Base-by-base conservation (phyloP, 2,797 vertebrate genomes). In the Poecilia velifera region DNA sequence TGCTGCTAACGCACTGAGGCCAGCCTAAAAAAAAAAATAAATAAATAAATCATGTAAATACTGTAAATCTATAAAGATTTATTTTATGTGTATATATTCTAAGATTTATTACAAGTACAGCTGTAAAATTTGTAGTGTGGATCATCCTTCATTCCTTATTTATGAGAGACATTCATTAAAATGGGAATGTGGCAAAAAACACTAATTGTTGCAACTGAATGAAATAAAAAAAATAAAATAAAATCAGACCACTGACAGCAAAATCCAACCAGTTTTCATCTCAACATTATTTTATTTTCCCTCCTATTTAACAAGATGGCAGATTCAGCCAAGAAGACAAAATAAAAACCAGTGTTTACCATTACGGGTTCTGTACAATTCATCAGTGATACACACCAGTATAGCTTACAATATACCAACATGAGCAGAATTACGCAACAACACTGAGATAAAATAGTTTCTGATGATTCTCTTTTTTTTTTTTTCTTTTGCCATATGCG, bases 281-380 rank as follows among this genome's bases (percentile, higher is more conserved):
- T 90, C 36, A 70, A 74, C 79, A 87, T 91, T 85, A 80, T 89
- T 93, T 93, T 94, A 90, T 89, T 85, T 74, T 84, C 82, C 83
- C 77, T 90, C 85, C 89, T 92, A 90, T 93, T 91, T 90, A 86
- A 94, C 93, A 93, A 90, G 87, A 80, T 76, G 91, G 91, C 90
- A 53, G 87, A 82, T 79, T 83, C 62, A 86, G 92, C 90, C 91
- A 74, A 88, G 89, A 90, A 93, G 90, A 93, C 89, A 94, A 95
- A 94, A 95, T 95, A 95, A 94, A 95, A 94, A 95, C 92, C 93
- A 94, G 94, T 95, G 93, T 94, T 94, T 90, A 94, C 94, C 91
- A 91, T 89, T 90, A 93, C 85, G 88, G 89, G 84, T 91, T 93
- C 88, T 94, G 94, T 94, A 94, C 93, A 94, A 85, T 91, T 93